Conservation (phyloP, 2,113 vertebrate genomes). For the Melanerpes aurifrons region DNA sequence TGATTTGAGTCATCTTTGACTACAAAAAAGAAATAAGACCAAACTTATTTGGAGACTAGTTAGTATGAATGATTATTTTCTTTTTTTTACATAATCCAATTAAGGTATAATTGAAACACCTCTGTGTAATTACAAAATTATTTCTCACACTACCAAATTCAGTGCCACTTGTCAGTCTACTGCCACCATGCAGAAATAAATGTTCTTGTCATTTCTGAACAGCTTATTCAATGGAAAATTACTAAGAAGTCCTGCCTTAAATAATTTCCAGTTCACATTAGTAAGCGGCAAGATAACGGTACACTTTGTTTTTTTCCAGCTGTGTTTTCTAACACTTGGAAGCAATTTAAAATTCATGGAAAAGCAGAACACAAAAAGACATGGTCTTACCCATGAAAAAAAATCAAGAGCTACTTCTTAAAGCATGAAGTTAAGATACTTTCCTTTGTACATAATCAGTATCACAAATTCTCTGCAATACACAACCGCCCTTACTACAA, state of each 20-base stretch:
- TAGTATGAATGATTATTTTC: background rate
- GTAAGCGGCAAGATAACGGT: background rate
- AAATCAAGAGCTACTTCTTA: background rate
- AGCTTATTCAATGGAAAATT: background rate
- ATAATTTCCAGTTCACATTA: background rate
- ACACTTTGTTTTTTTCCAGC: background rate
- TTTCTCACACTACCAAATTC: background rate
- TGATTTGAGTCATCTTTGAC: constrained; percentile 85
- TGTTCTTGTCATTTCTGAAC: background rate
- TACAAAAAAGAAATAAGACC: constrained; percentile 47
- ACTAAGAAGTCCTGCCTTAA: background rate
- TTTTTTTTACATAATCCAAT: background rate
- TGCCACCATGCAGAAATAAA: background rate
- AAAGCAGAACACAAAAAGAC: background rate
- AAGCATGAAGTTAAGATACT: background rate
- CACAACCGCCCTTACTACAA: background rate
- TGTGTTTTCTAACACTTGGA: background rate
- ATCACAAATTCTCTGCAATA: background rate
- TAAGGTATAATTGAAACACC: background rate
- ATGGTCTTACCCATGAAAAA: background rate
- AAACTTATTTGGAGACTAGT: background rate
- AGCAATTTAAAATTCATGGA: background rate
- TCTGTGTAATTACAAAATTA: background rate
- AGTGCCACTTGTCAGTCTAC: background rate
- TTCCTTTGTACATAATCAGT: background rate